These are phyloP conservation scores for Microhierax caerulescens DNA, from an alignment of 2,797 vertebrate species.

Conservation along the genomic window DNA sequence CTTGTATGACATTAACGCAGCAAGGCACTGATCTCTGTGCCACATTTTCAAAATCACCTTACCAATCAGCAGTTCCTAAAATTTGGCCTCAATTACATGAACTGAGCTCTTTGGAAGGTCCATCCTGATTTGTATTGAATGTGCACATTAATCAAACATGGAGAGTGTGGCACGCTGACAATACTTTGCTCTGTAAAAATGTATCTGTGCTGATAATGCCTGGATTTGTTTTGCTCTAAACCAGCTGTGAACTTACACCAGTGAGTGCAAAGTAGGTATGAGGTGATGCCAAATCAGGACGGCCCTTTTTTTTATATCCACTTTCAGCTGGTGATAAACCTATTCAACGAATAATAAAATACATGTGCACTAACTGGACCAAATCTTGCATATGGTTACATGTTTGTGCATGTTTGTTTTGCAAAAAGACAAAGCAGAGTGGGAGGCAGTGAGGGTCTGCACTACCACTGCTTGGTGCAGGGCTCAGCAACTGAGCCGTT, in stretches of 20 bases:
- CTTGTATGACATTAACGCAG: background rate
- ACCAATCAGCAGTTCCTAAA: constrained; percentile 16
- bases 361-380: background rate
- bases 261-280: background rate
- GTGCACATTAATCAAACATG: constrained; percentile 37
- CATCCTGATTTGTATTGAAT: background rate
- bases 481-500: background rate
- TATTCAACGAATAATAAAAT: background rate
- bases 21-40: background rate
- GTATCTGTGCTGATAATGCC: constrained; percentile 13
- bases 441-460: background rate
- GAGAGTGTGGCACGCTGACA: constrained; percentile 18
- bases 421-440: background rate
- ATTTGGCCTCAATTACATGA: constrained; percentile 8
- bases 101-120: constrained; percentile 9
- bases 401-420: accelerated
- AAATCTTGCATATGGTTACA: background rate
- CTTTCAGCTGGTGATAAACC: background rate
- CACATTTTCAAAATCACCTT: constrained; percentile 43
- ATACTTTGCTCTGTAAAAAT: constrained; percentile 28
- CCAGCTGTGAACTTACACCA: background rate
- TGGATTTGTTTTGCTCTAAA: constrained; percentile 12
- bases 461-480: background rate
- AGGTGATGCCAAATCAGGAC: background rate
- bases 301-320: background rate